Base-by-base conservation (phyloP, 2,113 vertebrate genomes). In the Malurus alboscapulatus region DNA sequence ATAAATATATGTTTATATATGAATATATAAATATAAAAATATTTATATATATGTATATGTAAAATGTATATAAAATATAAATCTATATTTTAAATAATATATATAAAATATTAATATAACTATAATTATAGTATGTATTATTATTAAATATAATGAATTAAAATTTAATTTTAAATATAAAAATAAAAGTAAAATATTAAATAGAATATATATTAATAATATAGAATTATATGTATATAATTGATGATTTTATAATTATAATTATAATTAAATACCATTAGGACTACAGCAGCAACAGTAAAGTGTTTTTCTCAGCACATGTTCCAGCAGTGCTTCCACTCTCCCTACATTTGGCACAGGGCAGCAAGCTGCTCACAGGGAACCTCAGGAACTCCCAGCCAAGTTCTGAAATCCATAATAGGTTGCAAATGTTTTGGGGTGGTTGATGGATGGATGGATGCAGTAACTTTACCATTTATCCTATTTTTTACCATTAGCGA, bases 371-470 rank as follows among this genome's bases (percentile, higher is more conserved):
- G 89, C 95, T 93, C 84, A 78, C 87, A 45, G 82, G 94, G 87
- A 96, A 71, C 75, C 83, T 96, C 89, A 17, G 3, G 67, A 90
- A 90, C 48, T 96, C 79, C 3, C 36, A 66, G 97, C 97, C 97
- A 96, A 66, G 92, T 92, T 95, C 30, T 27, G 74, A 94, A 88
- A 92, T 50, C 71, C 27, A 29, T 97, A 98, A 98, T 98, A 95
- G 93, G 91, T 96, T 97, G 96, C 97, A 98, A 98, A 98, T 97
- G 98, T 97, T 97, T 96, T 54, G 11, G 96, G 92, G 97, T 97
- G 97, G 97, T 42, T 95, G 96, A 93, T 93, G 72, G 97, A 97
- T 81, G 93, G 73, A 92, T 59, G 34, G 34, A 34, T 34, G 90
- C 20, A 69, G 95, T 96, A 96, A 97, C 97, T 95, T 95, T 90